Evolutionary conservation across 2,888 invertebrate genomes (phyloP).

Genomic region (Eilema griseolum): DNA sequence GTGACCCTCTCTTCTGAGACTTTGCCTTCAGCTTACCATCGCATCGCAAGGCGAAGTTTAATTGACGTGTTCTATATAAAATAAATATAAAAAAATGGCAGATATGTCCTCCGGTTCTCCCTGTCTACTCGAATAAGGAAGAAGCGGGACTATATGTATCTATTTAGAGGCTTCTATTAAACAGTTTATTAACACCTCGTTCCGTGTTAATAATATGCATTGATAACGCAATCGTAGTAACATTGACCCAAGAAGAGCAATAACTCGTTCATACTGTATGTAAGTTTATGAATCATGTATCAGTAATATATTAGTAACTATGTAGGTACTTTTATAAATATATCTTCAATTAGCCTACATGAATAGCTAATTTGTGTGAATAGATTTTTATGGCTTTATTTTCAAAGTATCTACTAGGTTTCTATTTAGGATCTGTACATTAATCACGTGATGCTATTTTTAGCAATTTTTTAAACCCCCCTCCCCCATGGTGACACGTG

Average conservation of each 20-base stretch:
- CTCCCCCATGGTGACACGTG: too few species aligned
- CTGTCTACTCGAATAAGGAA: background rate
- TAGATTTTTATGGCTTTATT: background rate
- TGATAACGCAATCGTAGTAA: constrained; percentile 10
- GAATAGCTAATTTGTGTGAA: background rate
- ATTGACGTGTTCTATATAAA: too few species aligned
- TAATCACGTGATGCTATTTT: too few species aligned
- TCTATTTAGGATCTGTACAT: too few species aligned
- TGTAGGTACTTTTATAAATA: background rate
- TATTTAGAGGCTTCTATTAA: background rate
- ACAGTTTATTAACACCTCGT: background rate
- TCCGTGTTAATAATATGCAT: background rate
- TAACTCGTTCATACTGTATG: background rate
- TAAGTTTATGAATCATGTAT: background rate
- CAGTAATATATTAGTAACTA: background rate
- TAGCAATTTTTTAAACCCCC: too few species aligned
- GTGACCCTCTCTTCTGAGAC: too few species aligned
- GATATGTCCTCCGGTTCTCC: too few species aligned
- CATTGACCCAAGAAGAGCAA: constrained; percentile 18
- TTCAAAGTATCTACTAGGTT: too few species aligned
- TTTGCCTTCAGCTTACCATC: too few species aligned
- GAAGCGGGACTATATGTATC: too few species aligned
- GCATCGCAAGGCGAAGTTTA: too few species aligned
- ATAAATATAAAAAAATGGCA: too few species aligned
- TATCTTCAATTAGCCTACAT: constrained; percentile 2